Base-by-base conservation (phyloP, 2,797 vertebrate genomes). In the Hypotaenidia okinawae region DNA sequence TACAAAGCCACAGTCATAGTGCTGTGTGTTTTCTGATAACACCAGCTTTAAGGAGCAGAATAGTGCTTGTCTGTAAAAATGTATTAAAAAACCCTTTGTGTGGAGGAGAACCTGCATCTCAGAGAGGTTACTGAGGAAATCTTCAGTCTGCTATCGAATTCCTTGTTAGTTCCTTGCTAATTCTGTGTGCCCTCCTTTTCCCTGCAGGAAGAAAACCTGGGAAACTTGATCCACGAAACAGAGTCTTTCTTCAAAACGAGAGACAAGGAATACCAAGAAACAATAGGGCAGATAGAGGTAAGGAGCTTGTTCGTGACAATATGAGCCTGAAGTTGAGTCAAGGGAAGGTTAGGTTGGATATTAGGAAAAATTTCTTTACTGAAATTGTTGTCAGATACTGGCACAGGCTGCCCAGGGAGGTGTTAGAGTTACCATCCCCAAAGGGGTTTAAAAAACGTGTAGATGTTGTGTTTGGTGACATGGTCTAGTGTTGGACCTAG, bases 241-340 rank as follows among this genome's bases (percentile, higher is more conserved):
- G 99, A 99, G 92, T 99, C 99, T 30, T 99, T 99, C 89, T 99
- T 99, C 97, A 99, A 99, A 98, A 99, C 98, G 14, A 98, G 99
- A 97, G 99, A 99, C 97, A 98, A 99, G 95, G 99, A 99, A 90
- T 99, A 99, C 97, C 99, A 99, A 96, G 98, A 99, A 82, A 99
- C 99, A n/a, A 99, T 99, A 54, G 99, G 98, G 54, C 98, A 99
- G 98, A 99, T 99, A 5, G 99, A 99, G 99, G 99, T 99, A 96
- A 97, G 97, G 54, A 19, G 41, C 32, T 27, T 24, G 51, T 27
- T 43, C 7, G 1, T 22, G 16, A 8, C 21, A 23, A 5, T 10
- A 6, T 7, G 16, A 49, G 47, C 47, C 21, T 23, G 22, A 23
- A 49, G 47, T 23, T 49, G 47, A 22, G 47, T 13, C 47, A 49